These are phyloP conservation scores for Poecilia velifera DNA, from an alignment of 2,797 vertebrate genomes.

Conservation along the genomic window DNA sequence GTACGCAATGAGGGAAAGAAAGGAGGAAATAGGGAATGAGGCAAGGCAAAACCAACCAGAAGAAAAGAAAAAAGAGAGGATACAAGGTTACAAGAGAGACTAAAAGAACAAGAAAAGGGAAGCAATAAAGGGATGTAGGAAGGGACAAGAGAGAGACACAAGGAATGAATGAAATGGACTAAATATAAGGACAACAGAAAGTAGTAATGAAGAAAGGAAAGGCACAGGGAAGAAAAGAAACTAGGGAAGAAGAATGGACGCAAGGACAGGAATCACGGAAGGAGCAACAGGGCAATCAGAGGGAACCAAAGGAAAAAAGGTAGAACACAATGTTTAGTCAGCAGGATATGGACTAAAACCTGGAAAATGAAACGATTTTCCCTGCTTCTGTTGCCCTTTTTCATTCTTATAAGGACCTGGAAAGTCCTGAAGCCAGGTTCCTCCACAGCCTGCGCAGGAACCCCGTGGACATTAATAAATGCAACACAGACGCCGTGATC, in stretches of 20 bases:
- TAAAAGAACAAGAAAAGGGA: neutral
- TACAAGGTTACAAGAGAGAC: neutral
- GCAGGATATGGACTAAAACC: neutral
- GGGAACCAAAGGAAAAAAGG: neutral
- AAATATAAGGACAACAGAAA: neutral
- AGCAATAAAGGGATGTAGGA: neutral
- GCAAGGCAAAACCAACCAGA: neutral
- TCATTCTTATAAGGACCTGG: neutral
- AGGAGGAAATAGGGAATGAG: neutral
- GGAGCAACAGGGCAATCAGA: neutral
- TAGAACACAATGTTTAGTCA: neutral
- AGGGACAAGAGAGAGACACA: neutral
- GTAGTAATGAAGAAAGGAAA: neutral
- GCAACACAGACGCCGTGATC: slow-evolving; percentile 52
- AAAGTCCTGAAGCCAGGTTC: neutral
- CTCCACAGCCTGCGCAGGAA: neutral
- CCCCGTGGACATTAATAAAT: slow-evolving; percentile 54
- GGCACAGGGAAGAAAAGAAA: neutral
- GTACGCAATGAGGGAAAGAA: neutral
- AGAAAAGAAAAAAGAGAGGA: neutral
- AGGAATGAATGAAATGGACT: neutral
- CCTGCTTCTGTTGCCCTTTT: neutral
- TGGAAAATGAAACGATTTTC: neutral
- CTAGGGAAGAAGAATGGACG: no score
- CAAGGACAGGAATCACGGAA: neutral